A percentile compares a stretch with the other conserved stretches of the same genome.
These are phyloP conservation scores for Xenentodon cancila DNA, from an alignment of 2,797 vertebrate species.

Conservation along the genomic window DNA sequence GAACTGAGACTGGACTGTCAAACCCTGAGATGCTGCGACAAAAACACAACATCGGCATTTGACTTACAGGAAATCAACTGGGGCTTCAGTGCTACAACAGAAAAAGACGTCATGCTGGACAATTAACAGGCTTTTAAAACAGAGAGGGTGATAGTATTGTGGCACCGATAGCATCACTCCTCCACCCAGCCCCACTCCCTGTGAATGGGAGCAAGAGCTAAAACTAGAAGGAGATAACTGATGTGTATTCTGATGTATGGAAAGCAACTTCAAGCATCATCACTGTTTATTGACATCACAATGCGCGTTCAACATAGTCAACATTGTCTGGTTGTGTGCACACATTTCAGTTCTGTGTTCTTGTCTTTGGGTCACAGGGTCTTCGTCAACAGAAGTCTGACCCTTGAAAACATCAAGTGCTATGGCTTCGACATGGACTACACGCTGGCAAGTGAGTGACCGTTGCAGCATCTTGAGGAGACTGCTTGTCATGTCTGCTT, in stretches of 20 bases:
- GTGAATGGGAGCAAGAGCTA: not conserved
- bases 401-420: slow-evolving; percentile 86
- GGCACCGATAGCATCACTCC: slow-evolving; percentile 45
- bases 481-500: not conserved
- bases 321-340: too few species aligned
- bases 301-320: too few species aligned
- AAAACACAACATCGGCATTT: not conserved
- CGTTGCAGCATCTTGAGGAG: too few species aligned
- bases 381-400: slow-evolving; percentile 88
- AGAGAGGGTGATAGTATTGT: not conserved
- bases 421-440: slow-evolving; percentile 93
- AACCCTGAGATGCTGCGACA: slow-evolving; percentile 42
- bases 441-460: slow-evolving; percentile 83
- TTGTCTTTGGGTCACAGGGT: slow-evolving; percentile 74
- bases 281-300: too few species aligned
- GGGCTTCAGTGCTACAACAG: slow-evolving; percentile 2
- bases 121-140: slow-evolving; percentile 10
- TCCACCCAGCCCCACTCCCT: slow-evolving; percentile 36
- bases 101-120: not conserved
- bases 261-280: not conserved
- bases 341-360: not conserved
- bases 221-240: not conserved
- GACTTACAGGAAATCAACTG: slow-evolving; percentile 24
- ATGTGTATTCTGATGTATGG: not conserved
- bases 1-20: slow-evolving; percentile 7